Conservation (phyloP, 53 echinoderm and acorn worm species). For the Zoroaster sp. region DNA sequence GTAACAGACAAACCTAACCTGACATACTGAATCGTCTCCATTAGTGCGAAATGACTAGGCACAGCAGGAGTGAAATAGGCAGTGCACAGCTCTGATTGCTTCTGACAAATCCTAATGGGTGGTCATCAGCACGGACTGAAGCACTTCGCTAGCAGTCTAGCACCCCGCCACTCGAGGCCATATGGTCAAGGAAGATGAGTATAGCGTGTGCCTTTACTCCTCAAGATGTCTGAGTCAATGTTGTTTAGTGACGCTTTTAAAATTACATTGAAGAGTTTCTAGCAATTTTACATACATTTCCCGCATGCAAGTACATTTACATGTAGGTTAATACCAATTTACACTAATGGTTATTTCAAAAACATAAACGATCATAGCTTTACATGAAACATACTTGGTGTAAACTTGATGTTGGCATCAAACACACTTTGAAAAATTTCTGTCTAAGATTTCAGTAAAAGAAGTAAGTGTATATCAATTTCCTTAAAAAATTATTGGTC, state of each 20-base stretch:
- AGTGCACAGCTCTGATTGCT: slow-evolving; percentile 9
- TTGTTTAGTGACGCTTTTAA: background rate
- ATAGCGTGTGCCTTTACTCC: background rate
- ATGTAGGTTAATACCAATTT: too few relatives aligned
- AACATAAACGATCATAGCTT: too few relatives aligned
- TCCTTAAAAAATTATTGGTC: too few relatives aligned
- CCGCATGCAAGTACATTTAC: too few relatives aligned
- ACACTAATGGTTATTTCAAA: too few relatives aligned
- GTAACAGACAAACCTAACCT: slow-evolving; percentile 27
- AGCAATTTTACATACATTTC: too few relatives aligned
- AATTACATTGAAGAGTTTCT: background rate
- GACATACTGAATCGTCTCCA: slow-evolving; percentile 32
- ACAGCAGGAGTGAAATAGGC: slow-evolving; percentile 17
- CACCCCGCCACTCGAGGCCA: slow-evolving; percentile 28
- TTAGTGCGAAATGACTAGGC: slow-evolving; percentile 40
- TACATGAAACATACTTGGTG: too few relatives aligned
- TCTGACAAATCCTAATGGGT: slow-evolving; percentile 48
- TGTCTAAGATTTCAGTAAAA: too few relatives aligned
- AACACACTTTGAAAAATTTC: too few relatives aligned
- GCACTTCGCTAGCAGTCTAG: slow-evolving; percentile 5
- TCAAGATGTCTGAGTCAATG: background rate
- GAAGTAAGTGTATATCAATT: too few relatives aligned
- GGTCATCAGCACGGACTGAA: background rate
- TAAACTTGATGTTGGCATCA: too few relatives aligned
- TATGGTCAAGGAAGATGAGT: background rate